Base-by-base conservation (phyloP, 37 sponge, comb jelly and placozoan genomes). In the Chondrilla cf. caribensis region DNA sequence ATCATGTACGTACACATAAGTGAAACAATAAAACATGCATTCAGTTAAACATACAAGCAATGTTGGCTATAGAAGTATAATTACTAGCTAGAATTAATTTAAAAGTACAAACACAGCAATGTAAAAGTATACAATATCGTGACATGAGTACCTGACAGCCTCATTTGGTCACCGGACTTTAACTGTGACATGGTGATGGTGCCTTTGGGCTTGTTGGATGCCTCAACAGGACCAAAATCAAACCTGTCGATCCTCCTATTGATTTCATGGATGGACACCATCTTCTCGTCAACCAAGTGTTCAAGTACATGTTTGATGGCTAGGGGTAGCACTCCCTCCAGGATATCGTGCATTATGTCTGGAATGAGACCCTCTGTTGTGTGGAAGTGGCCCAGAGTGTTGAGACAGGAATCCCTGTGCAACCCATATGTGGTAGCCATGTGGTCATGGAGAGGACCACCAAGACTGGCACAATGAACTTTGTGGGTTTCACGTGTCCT, bases 281-380 rank as follows among this genome's bases (percentile, higher is more conserved):
- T 8, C 1, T 4, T 3, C 22, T 6, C 36, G 8, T 73, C 76
- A 2, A 39, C 25, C 8, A 73, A 58, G 17, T 83, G 58, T 6
- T 55, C 58, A 0, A 88, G 70, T 21, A 79, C 43, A 14, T 83
- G 72, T 58, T 83, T 88, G 25, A 79, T 66, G 18, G 28, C 70
- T 1, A 77, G 42, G 3, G 28, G 67, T 15, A 84, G 37, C 28
- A 58, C 65, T 2, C 91, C 91, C 33, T 88, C 89, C 55, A 92
- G 67, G n/a, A 92, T 32, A 79, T 92, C 92, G 18, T 92, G 92
- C 88, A 92, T 87, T 2, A 92, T 58, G 47, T 88, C 93, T 25
- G 86, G 87, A 14, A 80, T 83, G 14, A 92, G 76, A 32, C 93
- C 93, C n/a, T 83, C 78, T 5, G 82, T 84, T 1, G 84, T 85